Percentiles rank a stretch among this genome's conserved stretches.
Evolutionary conservation across 2,797 vertebrate species (phyloP).

Genomic region (Spinus olivaceus): DNA sequence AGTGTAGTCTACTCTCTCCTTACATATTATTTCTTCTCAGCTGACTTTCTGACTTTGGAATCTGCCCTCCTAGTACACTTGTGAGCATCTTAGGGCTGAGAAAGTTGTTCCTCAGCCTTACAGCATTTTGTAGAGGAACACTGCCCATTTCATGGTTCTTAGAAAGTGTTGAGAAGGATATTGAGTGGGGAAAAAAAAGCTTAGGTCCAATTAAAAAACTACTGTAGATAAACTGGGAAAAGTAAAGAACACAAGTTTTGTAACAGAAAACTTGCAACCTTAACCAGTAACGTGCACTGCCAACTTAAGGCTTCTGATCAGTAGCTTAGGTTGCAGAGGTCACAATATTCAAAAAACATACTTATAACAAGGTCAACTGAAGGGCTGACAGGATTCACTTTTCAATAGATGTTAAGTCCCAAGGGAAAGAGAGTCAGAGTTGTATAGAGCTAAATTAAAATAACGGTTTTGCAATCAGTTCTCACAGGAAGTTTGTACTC

Average conservation of each 20-base stretch:
- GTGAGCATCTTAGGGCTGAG: background rate
- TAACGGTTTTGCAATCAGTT: constrained; percentile 32
- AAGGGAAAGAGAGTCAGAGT: background rate
- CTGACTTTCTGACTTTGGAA: background rate
- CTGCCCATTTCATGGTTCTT: background rate
- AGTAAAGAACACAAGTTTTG: background rate
- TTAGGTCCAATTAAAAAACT: background rate
- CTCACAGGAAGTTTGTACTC: constrained; percentile 41
- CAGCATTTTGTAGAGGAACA: background rate
- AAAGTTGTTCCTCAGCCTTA: background rate
- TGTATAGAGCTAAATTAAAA: constrained; percentile 48
- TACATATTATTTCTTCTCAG: background rate
- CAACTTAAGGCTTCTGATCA: background rate
- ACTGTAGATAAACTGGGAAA: background rate
- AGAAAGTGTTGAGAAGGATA: background rate
- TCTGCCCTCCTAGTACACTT: background rate
- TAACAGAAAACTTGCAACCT: background rate
- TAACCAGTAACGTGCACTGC: background rate
- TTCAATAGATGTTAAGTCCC: constrained; percentile 53
- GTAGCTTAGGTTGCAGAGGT: background rate
- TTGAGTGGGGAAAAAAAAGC: background rate
- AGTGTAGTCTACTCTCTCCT: background rate
- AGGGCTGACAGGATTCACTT: constrained; percentile 62
- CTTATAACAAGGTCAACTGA: constrained; percentile 21
- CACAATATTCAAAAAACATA: background rate